phyloP scores from a whole-genome alignment of 2,113 vertebrate species.

The Eleginops maclovinus region DNA sequence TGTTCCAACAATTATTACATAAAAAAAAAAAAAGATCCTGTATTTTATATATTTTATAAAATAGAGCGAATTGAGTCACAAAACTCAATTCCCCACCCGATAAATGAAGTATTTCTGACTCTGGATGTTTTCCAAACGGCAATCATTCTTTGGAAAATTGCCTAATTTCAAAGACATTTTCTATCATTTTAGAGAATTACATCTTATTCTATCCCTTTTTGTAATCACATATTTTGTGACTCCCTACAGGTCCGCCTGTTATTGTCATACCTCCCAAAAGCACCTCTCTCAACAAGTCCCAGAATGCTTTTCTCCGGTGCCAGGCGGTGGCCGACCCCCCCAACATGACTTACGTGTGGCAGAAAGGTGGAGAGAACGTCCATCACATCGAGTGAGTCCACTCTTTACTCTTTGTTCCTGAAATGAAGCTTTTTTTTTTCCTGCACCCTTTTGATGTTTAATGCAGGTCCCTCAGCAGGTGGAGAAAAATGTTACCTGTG shows the following conservation, averaged over 20 bases:
- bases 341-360: conserved; percentile 97
- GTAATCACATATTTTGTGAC: background rate
- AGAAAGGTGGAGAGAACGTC: conserved; percentile 87
- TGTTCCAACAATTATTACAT: too few relatives aligned
- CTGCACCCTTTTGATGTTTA: conserved; percentile 4
- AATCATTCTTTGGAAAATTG: background rate
- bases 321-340: conserved; percentile 91
- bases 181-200: background rate
- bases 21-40: too few relatives aligned
- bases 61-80: too few relatives aligned
- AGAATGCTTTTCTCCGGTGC: conserved; percentile 90
- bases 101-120: too few relatives aligned
- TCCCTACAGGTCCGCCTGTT: conserved; percentile 86
- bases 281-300: conserved; percentile 88
- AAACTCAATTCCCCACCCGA: too few relatives aligned
- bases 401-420: background rate
- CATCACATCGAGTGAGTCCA: conserved; percentile 88
- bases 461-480: background rate
- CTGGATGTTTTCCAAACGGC: too few relatives aligned
- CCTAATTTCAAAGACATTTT: too few relatives aligned
- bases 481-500: background rate
- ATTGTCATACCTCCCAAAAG: conserved; percentile 90
- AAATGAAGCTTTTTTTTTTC: background rate
- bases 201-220: background rate
- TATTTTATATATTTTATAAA: too few relatives aligned